Percentiles rank a stretch among this genome's conserved stretches.
These are phyloP conservation scores for Oppia nitens DNA, from an alignment of 1,140 invertebrate species.

Conservation along the genomic window DNA sequence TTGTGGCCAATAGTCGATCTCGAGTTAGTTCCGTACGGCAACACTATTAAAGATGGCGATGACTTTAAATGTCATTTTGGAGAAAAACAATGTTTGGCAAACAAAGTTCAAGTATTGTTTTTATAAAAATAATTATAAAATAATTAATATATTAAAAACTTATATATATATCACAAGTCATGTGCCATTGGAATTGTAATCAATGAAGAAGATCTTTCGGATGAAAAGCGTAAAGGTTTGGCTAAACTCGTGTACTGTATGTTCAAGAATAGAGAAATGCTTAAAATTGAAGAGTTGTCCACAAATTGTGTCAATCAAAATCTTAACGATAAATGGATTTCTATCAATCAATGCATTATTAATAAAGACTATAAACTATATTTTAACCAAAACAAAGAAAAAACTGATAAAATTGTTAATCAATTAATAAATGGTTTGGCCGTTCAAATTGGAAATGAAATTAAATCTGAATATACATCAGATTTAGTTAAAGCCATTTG, in stretches of 20 bases:
- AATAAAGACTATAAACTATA: neutral
- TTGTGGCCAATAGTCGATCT: conserved; percentile 6
- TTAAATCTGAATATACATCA: neutral
- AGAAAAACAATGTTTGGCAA: conserved; percentile 8
- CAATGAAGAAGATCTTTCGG: neutral
- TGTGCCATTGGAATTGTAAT: neutral
- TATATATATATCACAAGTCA: too few species aligned
- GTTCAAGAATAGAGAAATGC: conserved; percentile 6
- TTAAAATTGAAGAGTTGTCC: neutral
- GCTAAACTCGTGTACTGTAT: conserved; percentile 2
- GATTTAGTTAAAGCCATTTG: conserved; percentile 10
- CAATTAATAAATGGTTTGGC: conserved; percentile 1
- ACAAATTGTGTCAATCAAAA: neutral
- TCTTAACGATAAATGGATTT: neutral
- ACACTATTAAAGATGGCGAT: neutral
- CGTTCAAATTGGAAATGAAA: neutral
- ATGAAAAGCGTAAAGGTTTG: neutral
- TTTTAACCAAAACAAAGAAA: neutral
- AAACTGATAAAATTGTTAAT: neutral
- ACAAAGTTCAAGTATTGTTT: conserved; percentile 10
- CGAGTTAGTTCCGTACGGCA: conserved; percentile 10
- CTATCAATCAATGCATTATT: neutral
- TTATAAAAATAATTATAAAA: too few species aligned
- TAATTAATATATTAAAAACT: too few species aligned
- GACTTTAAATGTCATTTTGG: neutral